Conservation (phyloP, 1,140 invertebrate genomes). For the Matsumurasca onukii region DNA sequence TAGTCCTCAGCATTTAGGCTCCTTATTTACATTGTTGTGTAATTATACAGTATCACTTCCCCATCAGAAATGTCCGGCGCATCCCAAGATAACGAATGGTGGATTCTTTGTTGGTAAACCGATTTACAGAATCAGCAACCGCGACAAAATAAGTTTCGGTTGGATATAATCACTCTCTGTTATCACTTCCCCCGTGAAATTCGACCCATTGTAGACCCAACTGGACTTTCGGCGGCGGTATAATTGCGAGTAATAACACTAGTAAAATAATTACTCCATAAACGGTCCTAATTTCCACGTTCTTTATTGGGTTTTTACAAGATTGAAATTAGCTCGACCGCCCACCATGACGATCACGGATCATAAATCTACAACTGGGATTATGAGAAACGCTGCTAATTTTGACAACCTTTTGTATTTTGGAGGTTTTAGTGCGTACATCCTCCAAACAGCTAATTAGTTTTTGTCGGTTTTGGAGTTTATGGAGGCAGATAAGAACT, state of each 20-base stretch:
- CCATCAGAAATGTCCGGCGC: too few species aligned
- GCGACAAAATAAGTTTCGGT: neutral
- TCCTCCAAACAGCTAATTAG: too few species aligned
- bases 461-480: too few species aligned
- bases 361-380: too few species aligned
- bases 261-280: neutral
- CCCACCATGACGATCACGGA: neutral
- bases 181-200: neutral
- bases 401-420: neutral
- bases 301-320: neutral
- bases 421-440: neutral
- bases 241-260: neutral
- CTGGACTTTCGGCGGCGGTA: neutral
- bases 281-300: neutral
- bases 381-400: neutral
- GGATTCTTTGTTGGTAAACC: neutral
- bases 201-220: neutral
- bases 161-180: neutral
- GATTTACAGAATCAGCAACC: neutral
- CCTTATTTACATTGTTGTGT: too few species aligned
- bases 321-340: neutral
- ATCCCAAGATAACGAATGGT: too few species aligned
- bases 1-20: too few species aligned
- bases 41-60: too few species aligned
- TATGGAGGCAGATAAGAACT: too few species aligned